These are phyloP conservation scores for Bombus sibiricus DNA, from an alignment of 1,140 invertebrate species.

Conservation along the genomic window DNA sequence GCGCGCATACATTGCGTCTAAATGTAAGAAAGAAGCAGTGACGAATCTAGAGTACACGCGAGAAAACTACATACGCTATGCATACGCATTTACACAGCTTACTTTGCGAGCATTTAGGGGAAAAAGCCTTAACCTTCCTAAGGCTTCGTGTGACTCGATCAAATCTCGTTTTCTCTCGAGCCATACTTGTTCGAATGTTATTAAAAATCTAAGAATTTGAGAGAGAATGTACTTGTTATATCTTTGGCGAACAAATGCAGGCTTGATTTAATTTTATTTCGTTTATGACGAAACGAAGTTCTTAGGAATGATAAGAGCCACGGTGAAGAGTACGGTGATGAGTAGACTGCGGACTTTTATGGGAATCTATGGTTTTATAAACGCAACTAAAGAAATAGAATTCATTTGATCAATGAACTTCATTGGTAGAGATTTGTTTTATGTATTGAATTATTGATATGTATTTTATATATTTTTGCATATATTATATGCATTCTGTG, in stretches of 20 bases:
- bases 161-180: neutral
- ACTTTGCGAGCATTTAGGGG: conserved; percentile 28
- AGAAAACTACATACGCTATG: neutral
- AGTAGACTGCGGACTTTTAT: neutral
- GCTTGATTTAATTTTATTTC: neutral
- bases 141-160: conserved; percentile 9
- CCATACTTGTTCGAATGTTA: neutral
- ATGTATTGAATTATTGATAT: too few relatives aligned
- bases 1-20: conserved; percentile 38
- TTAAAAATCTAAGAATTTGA: neutral
- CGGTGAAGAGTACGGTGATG: too few relatives aligned
- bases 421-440: too few relatives aligned
- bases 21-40: neutral
- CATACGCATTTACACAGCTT: conserved; percentile 41
- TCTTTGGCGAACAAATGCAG: neutral
- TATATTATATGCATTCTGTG: too few relatives aligned
- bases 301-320: conserved; percentile 5
- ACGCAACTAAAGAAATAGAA: neutral
- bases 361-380: neutral
- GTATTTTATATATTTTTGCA: too few relatives aligned
- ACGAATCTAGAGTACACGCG: neutral
- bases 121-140: conserved; percentile 9
- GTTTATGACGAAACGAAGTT: neutral
- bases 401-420: neutral
- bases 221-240: neutral